Percentiles rank a stretch among this genome's conserved stretches.
phyloP scores from a whole-genome alignment of 2,888 invertebrate species.

The Nemapogon koenigi region DNA sequence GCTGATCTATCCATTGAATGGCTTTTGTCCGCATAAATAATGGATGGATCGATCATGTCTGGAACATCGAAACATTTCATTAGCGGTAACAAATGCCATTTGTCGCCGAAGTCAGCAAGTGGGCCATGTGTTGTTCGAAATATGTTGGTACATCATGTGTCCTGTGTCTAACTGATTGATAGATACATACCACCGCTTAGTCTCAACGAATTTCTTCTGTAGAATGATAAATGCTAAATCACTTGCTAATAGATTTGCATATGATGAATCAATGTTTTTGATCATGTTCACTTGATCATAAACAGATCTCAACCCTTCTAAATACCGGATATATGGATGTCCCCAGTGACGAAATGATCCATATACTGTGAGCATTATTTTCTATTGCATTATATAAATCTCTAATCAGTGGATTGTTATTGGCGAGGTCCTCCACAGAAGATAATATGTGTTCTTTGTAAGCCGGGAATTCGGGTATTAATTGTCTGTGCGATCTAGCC shows the following conservation, averaged over 20 bases:
- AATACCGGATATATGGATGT: not conserved
- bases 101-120: not conserved
- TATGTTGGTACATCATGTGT: not conserved
- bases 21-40: not conserved
- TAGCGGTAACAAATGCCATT: not conserved
- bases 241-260: not conserved
- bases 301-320: not conserved
- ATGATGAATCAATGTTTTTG: not conserved
- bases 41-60: not conserved
- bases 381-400: not conserved
- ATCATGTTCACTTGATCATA: not conserved
- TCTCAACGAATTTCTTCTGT: not conserved
- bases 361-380: not conserved
- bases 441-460: not conserved
- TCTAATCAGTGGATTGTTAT: not conserved
- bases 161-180: not conserved
- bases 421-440: not conserved
- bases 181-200: not conserved
- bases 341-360: not conserved
- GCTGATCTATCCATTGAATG: not conserved
- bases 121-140: not conserved
- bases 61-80: not conserved
- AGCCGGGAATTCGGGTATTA: not conserved
- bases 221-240: not conserved
- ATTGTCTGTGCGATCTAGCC: not conserved